These are phyloP conservation scores for Spatulosminthurus flaviceps DNA, from an alignment of 2,888 invertebrate species.

Conservation along the genomic window DNA sequence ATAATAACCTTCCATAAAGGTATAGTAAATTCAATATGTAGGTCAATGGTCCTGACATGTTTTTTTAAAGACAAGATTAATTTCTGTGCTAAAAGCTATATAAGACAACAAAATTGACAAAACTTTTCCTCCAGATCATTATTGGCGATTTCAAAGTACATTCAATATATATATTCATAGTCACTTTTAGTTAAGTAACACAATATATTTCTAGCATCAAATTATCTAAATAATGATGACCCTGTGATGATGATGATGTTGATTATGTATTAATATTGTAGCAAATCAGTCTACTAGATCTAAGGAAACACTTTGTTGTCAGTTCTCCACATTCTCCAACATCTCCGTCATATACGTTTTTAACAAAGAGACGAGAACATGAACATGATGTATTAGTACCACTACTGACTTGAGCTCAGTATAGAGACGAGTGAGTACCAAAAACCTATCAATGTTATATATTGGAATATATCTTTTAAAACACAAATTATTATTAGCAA, in stretches of 20 bases:
- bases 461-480: not conserved
- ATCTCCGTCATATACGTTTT: conserved; percentile 27
- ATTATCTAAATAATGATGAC: conserved; percentile 11
- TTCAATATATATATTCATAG: too few species aligned
- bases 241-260: conserved; percentile 9
- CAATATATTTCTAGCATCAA: not conserved
- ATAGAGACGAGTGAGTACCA: not conserved
- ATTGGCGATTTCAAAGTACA: too few species aligned
- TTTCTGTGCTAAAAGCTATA: too few species aligned
- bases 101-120: too few species aligned
- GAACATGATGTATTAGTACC: conserved; percentile 24
- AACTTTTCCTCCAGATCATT: too few species aligned
- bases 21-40: too few species aligned
- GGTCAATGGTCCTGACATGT: too few species aligned
- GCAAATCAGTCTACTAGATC: conserved; percentile 47
- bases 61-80: too few species aligned
- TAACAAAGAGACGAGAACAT: conserved; percentile 30
- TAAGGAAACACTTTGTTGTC: conserved; percentile 44
- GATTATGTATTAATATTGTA: conserved; percentile 38
- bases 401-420: conserved; percentile 18
- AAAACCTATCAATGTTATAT: not conserved
- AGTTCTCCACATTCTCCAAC: conserved; percentile 28
- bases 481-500: not conserved
- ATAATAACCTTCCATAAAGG: too few species aligned
- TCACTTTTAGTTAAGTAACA: not conserved